These are phyloP conservation scores for Palythoa grandis DNA, from an alignment of 92 coral and sea anemone genomes.

Conservation along the genomic window DNA sequence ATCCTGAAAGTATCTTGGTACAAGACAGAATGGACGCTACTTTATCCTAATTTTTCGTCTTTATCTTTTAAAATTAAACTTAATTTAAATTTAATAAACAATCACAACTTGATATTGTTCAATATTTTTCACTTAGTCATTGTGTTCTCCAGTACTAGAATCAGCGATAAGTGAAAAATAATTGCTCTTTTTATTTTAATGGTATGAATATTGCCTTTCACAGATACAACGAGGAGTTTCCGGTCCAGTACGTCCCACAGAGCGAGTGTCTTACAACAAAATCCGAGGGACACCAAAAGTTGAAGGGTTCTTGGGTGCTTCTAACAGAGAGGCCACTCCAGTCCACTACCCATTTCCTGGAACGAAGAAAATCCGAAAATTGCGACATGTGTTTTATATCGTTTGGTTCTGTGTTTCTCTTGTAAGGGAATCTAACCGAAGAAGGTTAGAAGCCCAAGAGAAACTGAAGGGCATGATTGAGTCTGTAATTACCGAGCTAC, in stretches of 20 bases:
- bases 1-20: too few species aligned
- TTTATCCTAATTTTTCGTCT: too few species aligned
- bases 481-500: slow-evolving; percentile 64
- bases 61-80: too few species aligned
- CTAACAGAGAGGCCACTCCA: slow-evolving; percentile 37
- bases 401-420: slow-evolving; percentile 84
- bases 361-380: slow-evolving; percentile 58
- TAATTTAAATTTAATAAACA: too few species aligned
- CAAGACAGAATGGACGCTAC: too few species aligned
- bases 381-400: slow-evolving; percentile 75
- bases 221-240: slow-evolving; percentile 66
- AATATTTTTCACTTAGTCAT: too few species aligned
- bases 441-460: slow-evolving; percentile 58
- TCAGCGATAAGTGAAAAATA: too few species aligned
- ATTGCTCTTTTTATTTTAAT: neutral
- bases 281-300: slow-evolving; percentile 37
- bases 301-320: slow-evolving; percentile 65
- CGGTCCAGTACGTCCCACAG: slow-evolving; percentile 83
- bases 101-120: too few species aligned
- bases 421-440: slow-evolving; percentile 41
- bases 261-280: slow-evolving; percentile 45
- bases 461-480: slow-evolving; percentile 62
- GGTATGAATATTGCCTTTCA: neutral
- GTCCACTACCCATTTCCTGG: slow-evolving; percentile 81
- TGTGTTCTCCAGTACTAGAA: too few species aligned